Conservation (phyloP, 2,888 invertebrate species). For the Bombylius major region DNA sequence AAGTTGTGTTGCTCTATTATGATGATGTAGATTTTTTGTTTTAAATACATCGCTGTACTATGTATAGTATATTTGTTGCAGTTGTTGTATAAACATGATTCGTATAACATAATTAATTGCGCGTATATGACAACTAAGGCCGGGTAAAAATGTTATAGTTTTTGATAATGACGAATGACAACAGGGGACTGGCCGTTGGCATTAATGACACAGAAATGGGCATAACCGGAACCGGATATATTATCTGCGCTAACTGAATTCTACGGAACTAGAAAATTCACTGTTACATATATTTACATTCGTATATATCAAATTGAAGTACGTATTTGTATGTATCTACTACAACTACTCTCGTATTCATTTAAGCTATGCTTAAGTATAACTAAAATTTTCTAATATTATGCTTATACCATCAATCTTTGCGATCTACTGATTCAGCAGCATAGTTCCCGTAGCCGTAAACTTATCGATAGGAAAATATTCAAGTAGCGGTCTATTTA, state of each 20-base stretch:
- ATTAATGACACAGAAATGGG: slow-evolving; percentile 24
- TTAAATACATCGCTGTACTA: no score
- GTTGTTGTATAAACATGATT: no score
- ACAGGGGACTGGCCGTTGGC: slow-evolving; percentile 3
- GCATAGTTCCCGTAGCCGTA: background rate
- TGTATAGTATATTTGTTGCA: no score
- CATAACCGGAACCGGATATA: slow-evolving; percentile 40
- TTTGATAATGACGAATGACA: slow-evolving; percentile 9
- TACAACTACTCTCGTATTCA: background rate
- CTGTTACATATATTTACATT: background rate
- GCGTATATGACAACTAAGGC: no score
- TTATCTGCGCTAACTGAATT: slow-evolving; percentile 38
- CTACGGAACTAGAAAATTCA: slow-evolving; percentile 7
- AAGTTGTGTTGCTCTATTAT: no score
- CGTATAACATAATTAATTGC: no score
- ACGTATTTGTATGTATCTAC: no score
- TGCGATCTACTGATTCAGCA: background rate
- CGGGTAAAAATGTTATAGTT: no score
- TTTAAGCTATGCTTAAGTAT: no score
- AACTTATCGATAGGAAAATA: background rate
- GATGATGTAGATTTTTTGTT: no score
- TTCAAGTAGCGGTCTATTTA: slow-evolving; percentile 11
- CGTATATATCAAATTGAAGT: background rate
- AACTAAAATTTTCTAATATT: no score
- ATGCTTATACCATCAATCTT: background rate